Evolutionary conservation across 2,797 vertebrate species (phyloP).

Genomic region (Fistularia commersonii): DNA sequence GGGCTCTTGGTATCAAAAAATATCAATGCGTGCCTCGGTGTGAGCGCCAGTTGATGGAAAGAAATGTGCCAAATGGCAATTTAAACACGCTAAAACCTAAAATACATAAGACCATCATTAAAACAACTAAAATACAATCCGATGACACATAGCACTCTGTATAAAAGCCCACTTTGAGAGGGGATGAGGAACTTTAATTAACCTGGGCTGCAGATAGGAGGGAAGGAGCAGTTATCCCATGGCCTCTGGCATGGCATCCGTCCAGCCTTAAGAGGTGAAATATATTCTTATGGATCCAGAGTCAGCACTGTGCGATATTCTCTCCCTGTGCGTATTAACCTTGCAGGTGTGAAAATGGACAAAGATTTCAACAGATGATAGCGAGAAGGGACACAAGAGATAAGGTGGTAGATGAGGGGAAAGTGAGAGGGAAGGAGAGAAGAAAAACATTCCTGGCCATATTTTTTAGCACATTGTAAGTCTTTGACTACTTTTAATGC

Average conservation of each 20-base stretch:
- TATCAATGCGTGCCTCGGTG: too few relatives aligned
- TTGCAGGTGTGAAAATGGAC: constrained; percentile 54
- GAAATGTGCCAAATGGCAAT: constrained; percentile 14
- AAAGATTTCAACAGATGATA: constrained; percentile 39
- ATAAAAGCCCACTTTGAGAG: constrained; percentile 71
- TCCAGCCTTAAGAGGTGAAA: constrained; percentile 57
- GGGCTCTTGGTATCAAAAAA: too few relatives aligned
- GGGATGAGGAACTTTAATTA: constrained; percentile 70
- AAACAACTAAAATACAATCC: constrained; percentile 65
- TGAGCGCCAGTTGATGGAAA: neutral
- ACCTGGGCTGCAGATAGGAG: constrained; percentile 56
- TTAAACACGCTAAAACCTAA: constrained; percentile 8
- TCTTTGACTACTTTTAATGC: neutral
- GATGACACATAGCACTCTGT: constrained; percentile 68
- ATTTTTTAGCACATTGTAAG: constrained; percentile 2
- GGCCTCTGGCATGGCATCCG: constrained; percentile 63
- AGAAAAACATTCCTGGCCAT: constrained; percentile 4
- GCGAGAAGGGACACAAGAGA: constrained; percentile 22
- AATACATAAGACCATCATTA: constrained; percentile 58
- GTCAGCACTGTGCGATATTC: constrained; percentile 48
- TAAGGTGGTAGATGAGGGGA: too few relatives aligned
- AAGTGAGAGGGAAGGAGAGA: neutral
- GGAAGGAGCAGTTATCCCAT: constrained; percentile 49
- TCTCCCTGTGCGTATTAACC: constrained; percentile 59
- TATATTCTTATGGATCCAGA: constrained; percentile 66